phyloP scores from a whole-genome alignment of 2,113 vertebrate genomes.

The Odocoileus virginianus region DNA sequence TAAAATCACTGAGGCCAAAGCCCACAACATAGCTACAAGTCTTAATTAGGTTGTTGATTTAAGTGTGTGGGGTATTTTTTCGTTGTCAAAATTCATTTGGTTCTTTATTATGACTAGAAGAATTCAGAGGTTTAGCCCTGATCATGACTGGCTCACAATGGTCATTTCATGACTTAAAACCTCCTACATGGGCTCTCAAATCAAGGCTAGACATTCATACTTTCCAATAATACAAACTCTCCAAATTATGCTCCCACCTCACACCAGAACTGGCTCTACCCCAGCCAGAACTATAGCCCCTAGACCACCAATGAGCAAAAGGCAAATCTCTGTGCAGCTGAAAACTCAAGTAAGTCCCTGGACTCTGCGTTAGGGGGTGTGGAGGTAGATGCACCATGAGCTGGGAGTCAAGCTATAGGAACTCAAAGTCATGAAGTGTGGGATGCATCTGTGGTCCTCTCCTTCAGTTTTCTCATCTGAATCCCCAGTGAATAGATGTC shows the following conservation, averaged over 20 bases:
- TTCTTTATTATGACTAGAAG: slow-evolving; percentile 41
- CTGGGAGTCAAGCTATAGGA: background rate
- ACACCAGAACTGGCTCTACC: background rate
- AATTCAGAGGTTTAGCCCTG: background rate
- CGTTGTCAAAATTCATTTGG: slow-evolving; percentile 75
- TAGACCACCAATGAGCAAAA: background rate
- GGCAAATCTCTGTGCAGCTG: background rate
- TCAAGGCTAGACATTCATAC: background rate
- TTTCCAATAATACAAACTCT: background rate
- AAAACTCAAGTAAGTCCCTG: background rate
- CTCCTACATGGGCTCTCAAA: background rate
- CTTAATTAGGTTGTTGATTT: slow-evolving; percentile 78
- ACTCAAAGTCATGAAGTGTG: too few species aligned
- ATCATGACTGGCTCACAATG: background rate
- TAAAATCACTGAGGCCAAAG: slow-evolving; percentile 77
- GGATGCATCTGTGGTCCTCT: background rate
- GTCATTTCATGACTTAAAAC: background rate
- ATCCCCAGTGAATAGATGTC: background rate
- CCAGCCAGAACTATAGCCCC: background rate
- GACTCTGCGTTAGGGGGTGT: background rate
- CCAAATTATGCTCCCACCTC: too few species aligned
- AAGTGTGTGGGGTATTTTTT: slow-evolving; percentile 53
- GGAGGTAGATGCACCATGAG: too few species aligned
- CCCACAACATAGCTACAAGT: slow-evolving; percentile 18
- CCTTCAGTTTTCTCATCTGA: background rate